These are phyloP conservation scores for Prinia subflava DNA, from an alignment of 2,113 vertebrate species.

Conservation along the genomic window DNA sequence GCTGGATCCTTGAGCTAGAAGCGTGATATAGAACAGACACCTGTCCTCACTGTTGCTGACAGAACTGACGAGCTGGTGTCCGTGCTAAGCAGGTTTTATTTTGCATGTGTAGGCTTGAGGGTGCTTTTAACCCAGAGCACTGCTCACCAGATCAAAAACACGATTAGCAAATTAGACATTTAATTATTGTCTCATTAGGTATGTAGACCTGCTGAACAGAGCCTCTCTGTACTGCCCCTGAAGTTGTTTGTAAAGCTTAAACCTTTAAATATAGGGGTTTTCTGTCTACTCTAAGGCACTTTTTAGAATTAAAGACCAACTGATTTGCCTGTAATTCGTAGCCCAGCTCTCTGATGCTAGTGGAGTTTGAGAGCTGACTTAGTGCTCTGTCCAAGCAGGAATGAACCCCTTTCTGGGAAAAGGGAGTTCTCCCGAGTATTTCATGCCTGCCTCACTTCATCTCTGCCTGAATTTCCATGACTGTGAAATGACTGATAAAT, in stretches of 20 bases:
- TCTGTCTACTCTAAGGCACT: neutral
- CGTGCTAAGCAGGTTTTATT: neutral
- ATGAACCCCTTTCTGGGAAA: neutral
- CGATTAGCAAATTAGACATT: neutral
- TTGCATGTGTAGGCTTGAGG: neutral
- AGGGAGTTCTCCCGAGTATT: neutral
- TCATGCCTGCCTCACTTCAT: neutral
- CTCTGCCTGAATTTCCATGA: neutral
- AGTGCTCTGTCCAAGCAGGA: neutral
- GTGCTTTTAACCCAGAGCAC: neutral
- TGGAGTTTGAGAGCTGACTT: neutral
- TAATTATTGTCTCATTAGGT: neutral
- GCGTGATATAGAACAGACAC: neutral
- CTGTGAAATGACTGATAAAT: neutral
- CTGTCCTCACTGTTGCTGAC: neutral
- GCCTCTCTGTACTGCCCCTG: rapidly evolving
- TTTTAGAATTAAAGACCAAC: neutral
- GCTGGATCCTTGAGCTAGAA: neutral
- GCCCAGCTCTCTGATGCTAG: neutral
- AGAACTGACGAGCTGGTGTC: neutral
- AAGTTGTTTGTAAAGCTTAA: neutral
- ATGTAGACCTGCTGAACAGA: neutral
- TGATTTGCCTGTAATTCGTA: neutral
- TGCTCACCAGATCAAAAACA: neutral
- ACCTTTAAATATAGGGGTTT: neutral